A percentile compares a stretch with the other conserved stretches of the same genome.
phyloP scores from a whole-genome alignment of 2,797 vertebrate genomes.

The Psittacula derbiana region DNA sequence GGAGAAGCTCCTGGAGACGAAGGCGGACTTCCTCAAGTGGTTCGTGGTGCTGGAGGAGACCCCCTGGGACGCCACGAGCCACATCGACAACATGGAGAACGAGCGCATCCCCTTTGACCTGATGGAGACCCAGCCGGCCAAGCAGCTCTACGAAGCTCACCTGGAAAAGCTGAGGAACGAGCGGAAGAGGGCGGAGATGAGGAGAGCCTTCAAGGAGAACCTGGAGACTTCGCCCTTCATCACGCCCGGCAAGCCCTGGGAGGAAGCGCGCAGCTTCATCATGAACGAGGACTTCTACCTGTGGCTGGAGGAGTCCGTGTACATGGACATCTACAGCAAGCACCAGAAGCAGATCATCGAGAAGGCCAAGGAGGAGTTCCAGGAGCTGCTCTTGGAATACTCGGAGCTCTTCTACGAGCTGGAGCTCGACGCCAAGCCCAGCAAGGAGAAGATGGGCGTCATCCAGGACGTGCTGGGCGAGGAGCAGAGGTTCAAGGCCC shows the following conservation, averaged over 20 bases:
- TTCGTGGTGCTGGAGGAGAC: constrained; percentile 95
- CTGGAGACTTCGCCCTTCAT: constrained; percentile 90
- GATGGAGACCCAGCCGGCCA: constrained; percentile 85
- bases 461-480: constrained; percentile 95
- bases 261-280: constrained; percentile 95
- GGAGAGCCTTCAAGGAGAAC: constrained; percentile 90
- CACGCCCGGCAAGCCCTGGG: constrained; percentile 96
- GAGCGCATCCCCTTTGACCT: constrained; percentile 94
- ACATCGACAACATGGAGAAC: constrained; percentile 88
- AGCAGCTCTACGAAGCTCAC: constrained; percentile 85
- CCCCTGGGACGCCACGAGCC: constrained; percentile 90
- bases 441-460: constrained; percentile 98
- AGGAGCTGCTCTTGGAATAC: constrained; percentile 94
- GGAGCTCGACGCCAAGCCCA: constrained; percentile 96
- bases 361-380: constrained; percentile 94
- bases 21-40: constrained; percentile 90
- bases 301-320: constrained; percentile 91
- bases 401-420: constrained; percentile 98
- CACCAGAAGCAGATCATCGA: constrained; percentile 97
- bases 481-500: constrained; percentile 92
- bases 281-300: constrained; percentile 95
- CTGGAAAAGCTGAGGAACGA: constrained; percentile 88
- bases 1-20: constrained; percentile 90
- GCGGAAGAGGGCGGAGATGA: constrained; percentile 88
- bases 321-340: constrained; percentile 92